Base-by-base conservation (phyloP, 2,888 invertebrate species). In the Clostera curtula region DNA sequence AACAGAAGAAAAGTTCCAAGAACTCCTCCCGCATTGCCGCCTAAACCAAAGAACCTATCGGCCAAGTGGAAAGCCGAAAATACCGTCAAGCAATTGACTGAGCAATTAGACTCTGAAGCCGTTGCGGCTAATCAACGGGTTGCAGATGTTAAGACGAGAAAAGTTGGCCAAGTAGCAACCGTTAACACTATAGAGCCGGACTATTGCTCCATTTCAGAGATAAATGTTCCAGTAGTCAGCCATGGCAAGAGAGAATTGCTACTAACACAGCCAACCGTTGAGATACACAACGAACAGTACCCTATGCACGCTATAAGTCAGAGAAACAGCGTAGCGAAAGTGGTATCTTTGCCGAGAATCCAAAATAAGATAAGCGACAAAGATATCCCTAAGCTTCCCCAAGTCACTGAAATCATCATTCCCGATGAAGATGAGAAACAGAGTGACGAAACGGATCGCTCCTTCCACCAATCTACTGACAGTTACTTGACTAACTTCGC, bases 191-290 rank as follows among this genome's bases (percentile, higher is more conserved):
- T 77, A 37, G 90, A 91, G 68, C 90, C 90, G 38, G 90, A 91
- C 72, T 91, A 91, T 82, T 91, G 91, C 67, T 90, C 90, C 56
- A 91, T 91, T 71, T 90, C 90, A 43, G 91, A 91, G 80, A 85
- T 91, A 71, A 89, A 88, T 84, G 87, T 88, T 64, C 84, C 84
- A 77, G 87, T 87, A 69, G 85, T 87, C 62, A 86, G 83, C 70
- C 64, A 86, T 61, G 73, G 82, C 44, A 84, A 82, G 56, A 66
- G 84, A 47, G 83, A 82, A 69, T 69, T 84, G 72, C 74, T 84
- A 63, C 79, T 83, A 31, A 79, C 80, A 58, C 84, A 85, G 67
- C 83, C 84, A 46, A 77, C 83, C 48, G 76, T 85, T 30, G 85
- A 85, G 59, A 83, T 85, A 42, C 85, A 85, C 49, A 79, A 73